A percentile compares a stretch with the other conserved stretches of the same genome.
Conservation (phyloP, 2,113 vertebrate species). For the Triplophysa dalaica region DNA sequence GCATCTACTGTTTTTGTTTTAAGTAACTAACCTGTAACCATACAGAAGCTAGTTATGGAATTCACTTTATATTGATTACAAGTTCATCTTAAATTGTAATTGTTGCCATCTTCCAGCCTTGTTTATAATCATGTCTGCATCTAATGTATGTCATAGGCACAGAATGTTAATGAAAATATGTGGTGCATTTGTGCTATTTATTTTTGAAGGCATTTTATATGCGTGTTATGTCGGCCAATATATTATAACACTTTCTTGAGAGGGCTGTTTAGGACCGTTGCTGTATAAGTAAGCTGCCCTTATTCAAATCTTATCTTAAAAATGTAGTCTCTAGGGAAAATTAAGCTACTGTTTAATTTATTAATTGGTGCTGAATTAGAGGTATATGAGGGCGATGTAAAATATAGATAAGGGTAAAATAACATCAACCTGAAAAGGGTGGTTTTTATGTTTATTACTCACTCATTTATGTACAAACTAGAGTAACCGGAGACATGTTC, state of each 20-base stretch:
- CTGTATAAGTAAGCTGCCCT: background rate
- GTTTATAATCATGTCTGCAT: background rate
- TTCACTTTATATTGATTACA: background rate
- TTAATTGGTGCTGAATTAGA: slow-evolving; percentile 33
- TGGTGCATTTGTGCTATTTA: background rate
- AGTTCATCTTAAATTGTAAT: background rate
- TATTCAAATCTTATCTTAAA: background rate
- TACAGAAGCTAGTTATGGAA: background rate
- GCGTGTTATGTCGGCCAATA: background rate
- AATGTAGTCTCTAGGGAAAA: background rate
- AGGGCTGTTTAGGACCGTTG: background rate
- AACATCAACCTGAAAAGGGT: background rate
- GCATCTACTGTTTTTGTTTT: background rate
- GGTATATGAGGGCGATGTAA: background rate
- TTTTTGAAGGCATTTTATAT: background rate
- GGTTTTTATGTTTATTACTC: slow-evolving; percentile 1
- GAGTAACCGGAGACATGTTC: background rate
- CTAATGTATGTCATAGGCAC: slow-evolving; percentile 21
- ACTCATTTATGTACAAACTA: slow-evolving; percentile 43
- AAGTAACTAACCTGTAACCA: background rate
- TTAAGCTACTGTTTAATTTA: background rate
- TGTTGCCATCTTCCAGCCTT: slow-evolving; percentile 6
- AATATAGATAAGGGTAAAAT: slow-evolving; percentile 22
- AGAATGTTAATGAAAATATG: slow-evolving; percentile 2
- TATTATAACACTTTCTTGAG: background rate